phyloP scores from a whole-genome alignment of 2,888 invertebrate genomes.

The Luffia ferchaultella region DNA sequence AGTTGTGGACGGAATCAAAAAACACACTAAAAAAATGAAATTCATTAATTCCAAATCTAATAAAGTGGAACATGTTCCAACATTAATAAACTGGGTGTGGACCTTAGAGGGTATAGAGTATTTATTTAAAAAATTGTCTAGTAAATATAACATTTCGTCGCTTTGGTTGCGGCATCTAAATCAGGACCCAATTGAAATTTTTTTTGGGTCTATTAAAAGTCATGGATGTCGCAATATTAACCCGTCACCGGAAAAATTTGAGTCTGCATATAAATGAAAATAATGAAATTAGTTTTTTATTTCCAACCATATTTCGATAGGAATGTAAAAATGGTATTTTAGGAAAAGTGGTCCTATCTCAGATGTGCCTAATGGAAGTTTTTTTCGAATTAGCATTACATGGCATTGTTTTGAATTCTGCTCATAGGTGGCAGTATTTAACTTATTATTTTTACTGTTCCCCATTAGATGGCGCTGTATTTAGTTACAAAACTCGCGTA shows the following conservation, averaged over 20 bases:
- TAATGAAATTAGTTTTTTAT: too few relatives aligned
- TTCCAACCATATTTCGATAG: too few relatives aligned
- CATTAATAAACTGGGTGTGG: background rate
- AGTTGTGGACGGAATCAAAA: constrained; percentile 2
- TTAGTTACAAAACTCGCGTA: too few relatives aligned
- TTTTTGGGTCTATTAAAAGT: constrained; percentile 8
- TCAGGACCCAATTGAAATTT: constrained; percentile 9
- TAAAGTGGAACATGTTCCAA: background rate
- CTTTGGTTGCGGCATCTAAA: constrained; percentile 10
- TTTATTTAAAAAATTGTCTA: background rate
- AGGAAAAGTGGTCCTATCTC: too few relatives aligned
- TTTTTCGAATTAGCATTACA: too few relatives aligned
- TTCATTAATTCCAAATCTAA: background rate
- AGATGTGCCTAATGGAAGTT: too few relatives aligned
- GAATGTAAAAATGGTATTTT: too few relatives aligned
- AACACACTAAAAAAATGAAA: constrained; percentile 2
- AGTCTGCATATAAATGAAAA: too few relatives aligned
- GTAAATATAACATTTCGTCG: constrained; percentile 3
- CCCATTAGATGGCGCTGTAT: too few relatives aligned
- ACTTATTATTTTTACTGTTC: too few relatives aligned
- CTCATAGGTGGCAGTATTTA: too few relatives aligned
- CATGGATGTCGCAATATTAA: constrained; percentile 10
- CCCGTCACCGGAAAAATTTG: constrained; percentile 6
- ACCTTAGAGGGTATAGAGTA: background rate
- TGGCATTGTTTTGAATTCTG: too few relatives aligned